Conservation (phyloP, 2,113 vertebrate species). For the Heptranchias perlo region DNA sequence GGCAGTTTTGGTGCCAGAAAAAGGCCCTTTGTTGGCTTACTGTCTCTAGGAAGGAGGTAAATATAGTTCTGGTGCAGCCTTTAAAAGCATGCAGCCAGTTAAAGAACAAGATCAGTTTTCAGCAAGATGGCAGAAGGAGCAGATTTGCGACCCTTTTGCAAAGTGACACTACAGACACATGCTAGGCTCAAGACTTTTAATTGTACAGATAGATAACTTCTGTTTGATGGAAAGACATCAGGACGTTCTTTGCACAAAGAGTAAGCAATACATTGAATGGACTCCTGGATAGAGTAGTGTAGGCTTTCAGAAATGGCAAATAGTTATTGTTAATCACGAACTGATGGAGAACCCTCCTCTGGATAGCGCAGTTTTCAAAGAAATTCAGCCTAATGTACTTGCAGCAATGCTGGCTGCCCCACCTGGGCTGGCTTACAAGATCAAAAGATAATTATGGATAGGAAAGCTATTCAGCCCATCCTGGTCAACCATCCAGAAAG, state of each 20-base stretch:
- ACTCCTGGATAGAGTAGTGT: not conserved
- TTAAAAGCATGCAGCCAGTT: not conserved
- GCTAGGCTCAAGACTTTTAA: no score
- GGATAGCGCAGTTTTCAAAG: not conserved
- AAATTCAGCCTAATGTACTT: not conserved
- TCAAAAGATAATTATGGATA: slow-evolving; percentile 1
- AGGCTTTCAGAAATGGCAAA: not conserved
- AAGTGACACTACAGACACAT: not conserved
- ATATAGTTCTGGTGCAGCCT: not conserved
- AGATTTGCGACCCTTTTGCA: not conserved
- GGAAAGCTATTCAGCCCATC: not conserved
- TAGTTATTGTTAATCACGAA: not conserved
- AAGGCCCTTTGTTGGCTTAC: not conserved
- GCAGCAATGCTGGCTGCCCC: not conserved
- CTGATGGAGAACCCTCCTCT: not conserved
- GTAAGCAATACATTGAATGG: not conserved
- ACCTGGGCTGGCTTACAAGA: not conserved
- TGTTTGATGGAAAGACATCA: not conserved
- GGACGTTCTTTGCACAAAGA: not conserved
- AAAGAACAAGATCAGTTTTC: not conserved
- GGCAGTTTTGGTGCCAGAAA: not conserved
- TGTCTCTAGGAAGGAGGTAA: not conserved
- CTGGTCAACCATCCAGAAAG: not conserved
- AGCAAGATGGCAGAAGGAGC: not conserved
- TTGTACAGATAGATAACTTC: no score